Base-by-base conservation (phyloP, 2,888 invertebrate species). In the Pedicia rivosa region DNA sequence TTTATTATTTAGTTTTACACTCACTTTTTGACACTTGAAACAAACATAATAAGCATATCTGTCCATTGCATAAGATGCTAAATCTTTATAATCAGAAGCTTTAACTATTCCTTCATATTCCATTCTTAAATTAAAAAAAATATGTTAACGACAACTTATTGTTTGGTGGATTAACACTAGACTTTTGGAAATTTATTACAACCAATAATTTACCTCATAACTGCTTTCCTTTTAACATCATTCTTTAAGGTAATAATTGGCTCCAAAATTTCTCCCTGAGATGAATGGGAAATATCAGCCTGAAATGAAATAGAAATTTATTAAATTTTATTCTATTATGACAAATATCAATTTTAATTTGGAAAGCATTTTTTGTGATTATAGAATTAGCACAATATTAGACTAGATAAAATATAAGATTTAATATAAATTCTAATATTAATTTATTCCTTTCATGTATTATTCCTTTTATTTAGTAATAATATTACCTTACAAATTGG, bases 1-100 rank as follows among this genome's bases (percentile, higher is more conserved):
- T n/a, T n/a, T n/a, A n/a, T n/a, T n/a, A 36, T 36, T 43, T 55
- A 74, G 74, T 67, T n/a, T n/a, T n/a, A n/a, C n/a, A n/a, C n/a
- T n/a, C n/a, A n/a, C n/a, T n/a, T 84, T 84, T 45, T 75, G 78
- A 56, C 97, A 98, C 58, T 94, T 94, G 57, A 76, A 90, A 60
- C 97, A 97, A 19, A 95, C 91, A 54, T 97, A 97, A 59, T 97
- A 97, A 1, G 97, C 94, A 56, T 97, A 97, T 49, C 92, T 71
- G 51, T 95, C 94, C 90, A 97, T 90, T 3, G 97, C 95, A 59
- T 84, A 87, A 1, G 74, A 68, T 2, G 82, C 79, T 2, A 92
- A 78, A 57, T 94, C 88, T 38, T 79, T 74, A 4, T 27, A 12
- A 8, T 81, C 75, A 44, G 79, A 78, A 0, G 78, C 72, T 48